Base-by-base conservation (phyloP, 1,140 invertebrate species). In the Platorchestia sp. region DNA sequence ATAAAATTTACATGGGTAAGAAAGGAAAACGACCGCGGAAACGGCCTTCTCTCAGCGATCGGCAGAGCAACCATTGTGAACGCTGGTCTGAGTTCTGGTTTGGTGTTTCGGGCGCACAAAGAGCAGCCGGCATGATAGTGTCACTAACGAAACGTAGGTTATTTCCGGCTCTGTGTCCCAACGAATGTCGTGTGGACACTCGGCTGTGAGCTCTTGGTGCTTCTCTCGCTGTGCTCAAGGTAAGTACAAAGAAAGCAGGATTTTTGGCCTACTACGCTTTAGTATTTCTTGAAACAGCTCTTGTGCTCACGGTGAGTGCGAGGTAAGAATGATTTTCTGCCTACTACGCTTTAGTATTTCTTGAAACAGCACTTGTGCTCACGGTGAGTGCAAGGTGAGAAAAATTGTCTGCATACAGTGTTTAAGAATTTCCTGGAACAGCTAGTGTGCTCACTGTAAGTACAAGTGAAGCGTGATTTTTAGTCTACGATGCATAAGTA, bases 1-100 rank as follows among this genome's bases (percentile, higher is more conserved):
- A 75, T 75, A 75, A 75, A 75, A 75, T 75, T 75, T 75, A 75
- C 59, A 75, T 75, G 59, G 59, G 59, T 75, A 75, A 75, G 59
- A 75, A 75, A 75, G 59, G 59, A 75, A 27, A 75, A 75, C 59
- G 59, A 75, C 59, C 59, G 59, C 27, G 14, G 59, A 22, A 75
- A 75, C 59, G 59, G 27, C 59, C 59, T 27, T 75, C 59, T 75
- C 59, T 3, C 27, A 27, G 27, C 59, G 59, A 75, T 14, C 59
- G 7, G 59, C 59, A 10, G 10, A 75, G 59, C 59, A 75, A 75
- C 59, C 36, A 75, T 75, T 75, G 59, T 75, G 14, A 75, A 36
- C 14, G 59, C 59, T 22, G 36, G 59, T 27, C 59, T 36, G 59
- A 75, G 59, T 75, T 75, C 36, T 75, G 59, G 59, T 10, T 3